phyloP scores from a whole-genome alignment of 1,140 invertebrate species.

The Hermetia illucens region DNA sequence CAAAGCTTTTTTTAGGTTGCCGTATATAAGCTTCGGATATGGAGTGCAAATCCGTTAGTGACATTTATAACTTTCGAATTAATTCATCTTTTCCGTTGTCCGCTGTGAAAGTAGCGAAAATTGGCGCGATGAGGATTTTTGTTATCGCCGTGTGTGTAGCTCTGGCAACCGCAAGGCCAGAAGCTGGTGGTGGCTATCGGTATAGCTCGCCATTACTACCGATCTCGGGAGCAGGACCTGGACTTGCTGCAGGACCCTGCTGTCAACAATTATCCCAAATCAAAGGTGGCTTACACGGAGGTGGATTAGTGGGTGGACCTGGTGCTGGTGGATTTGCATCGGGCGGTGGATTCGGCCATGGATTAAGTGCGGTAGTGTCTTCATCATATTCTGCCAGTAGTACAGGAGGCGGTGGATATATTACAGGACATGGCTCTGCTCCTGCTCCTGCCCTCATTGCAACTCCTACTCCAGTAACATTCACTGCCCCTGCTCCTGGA shows the following conservation, averaged over 20 bases:
- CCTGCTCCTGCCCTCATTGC: not conserved
- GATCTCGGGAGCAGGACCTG: too few relatives aligned
- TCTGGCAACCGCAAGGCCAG: slow-evolving; percentile 34
- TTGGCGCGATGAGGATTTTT: too few relatives aligned
- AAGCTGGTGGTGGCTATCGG: slow-evolving; percentile 34
- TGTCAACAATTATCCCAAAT: too few relatives aligned
- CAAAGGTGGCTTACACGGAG: too few relatives aligned
- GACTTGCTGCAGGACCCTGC: too few relatives aligned
- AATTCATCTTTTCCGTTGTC: too few relatives aligned
- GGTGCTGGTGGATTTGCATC: not conserved
- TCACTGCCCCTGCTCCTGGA: not conserved
- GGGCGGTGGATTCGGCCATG: not conserved
- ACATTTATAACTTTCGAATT: too few relatives aligned
- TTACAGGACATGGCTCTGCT: too few relatives aligned
- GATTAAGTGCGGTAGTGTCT: not conserved
- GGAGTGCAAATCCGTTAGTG: too few relatives aligned
- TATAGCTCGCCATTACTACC: slow-evolving; percentile 32
- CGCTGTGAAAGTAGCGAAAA: too few relatives aligned
- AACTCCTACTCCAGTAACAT: not conserved
- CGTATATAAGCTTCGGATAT: too few relatives aligned
- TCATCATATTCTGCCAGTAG: not conserved
- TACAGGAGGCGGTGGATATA: not conserved
- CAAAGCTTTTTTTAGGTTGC: too few relatives aligned
- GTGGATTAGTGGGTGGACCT: not conserved
- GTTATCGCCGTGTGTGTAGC: slow-evolving; percentile 35